Evolutionary conservation across 2,888 invertebrate genomes (phyloP), one percentile per base, ranked within the genome.

Genomic region (Scaeva pyrastri): DNA sequence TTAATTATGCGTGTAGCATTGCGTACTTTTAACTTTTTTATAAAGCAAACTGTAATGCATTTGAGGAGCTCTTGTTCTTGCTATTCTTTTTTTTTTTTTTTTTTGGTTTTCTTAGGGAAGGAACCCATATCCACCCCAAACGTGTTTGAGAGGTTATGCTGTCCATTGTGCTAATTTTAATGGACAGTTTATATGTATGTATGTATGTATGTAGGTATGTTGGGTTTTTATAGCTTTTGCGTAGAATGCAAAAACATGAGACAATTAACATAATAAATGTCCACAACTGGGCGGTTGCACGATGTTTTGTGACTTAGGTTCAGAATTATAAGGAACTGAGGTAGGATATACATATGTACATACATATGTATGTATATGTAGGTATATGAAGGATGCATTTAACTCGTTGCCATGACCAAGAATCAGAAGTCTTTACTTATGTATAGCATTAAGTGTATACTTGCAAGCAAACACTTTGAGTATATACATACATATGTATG

Each of bases 181-280:
- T 23, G 50, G 50, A 52, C 50, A 52, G 23, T 52, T 21, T 52
- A 31, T 31, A n/a, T n/a, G n/a, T 31, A 31, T 52, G 14, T 52
- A 23, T n/a, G n/a, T n/a, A n/a, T n/a, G n/a, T n/a, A n/a, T n/a
- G n/a, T n/a, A n/a, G n/a, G n/a, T n/a, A n/a, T n/a, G n/a, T 52
- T 52, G 14, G 23, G 50, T 52, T 52, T 52, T 14, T 52, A 52
- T 52, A 21, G 1, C 21, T 23, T 52, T 21, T 52, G 14, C 50
- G 21, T 14, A 52, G 23, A 14, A 21, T 23, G 50, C 21, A 50
- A 21, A 50, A 21, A 50, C 6, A 21, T 50, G 12, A 50, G 50
- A 50, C 21, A 23, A 50, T 52, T 52, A 21, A 52, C 21, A 21
- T 71, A 77, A 52, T 52, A 52, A 52, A 52, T 52, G 50, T 52